Percentiles rank a stretch among this genome's conserved stretches.
These are phyloP conservation scores for Nestor notabilis DNA, from an alignment of 2,113 vertebrate genomes.

Conservation along the genomic window DNA sequence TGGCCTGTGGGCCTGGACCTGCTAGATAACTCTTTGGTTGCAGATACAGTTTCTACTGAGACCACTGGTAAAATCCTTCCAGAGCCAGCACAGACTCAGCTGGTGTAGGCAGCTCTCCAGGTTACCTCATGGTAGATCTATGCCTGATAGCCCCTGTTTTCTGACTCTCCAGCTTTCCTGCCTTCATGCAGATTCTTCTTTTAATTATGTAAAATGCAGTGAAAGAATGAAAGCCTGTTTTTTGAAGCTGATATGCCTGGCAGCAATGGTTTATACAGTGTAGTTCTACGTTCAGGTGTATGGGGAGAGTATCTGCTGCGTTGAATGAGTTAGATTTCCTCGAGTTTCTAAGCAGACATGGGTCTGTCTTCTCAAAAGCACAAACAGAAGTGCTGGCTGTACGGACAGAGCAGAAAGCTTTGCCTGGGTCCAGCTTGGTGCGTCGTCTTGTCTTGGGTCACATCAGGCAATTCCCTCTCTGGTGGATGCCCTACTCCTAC, in stretches of 20 bases:
- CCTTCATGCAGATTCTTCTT: background rate
- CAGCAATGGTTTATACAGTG: background rate
- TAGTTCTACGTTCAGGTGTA: background rate
- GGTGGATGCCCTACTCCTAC: background rate
- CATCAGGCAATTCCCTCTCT: rapidly evolving
- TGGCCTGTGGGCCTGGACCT: background rate
- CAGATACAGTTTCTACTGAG: background rate
- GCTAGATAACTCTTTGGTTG: background rate
- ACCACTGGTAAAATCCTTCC: background rate
- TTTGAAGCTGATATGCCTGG: background rate
- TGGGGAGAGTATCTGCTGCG: background rate
- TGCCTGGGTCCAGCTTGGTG: background rate
- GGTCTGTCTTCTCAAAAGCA: background rate
- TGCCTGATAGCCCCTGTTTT: background rate
- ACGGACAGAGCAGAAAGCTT: background rate
- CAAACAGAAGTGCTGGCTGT: background rate
- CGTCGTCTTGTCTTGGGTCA: background rate
- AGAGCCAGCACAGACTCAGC: background rate
- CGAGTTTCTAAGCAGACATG: background rate
- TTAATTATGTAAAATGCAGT: background rate
- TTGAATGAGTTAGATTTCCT: background rate
- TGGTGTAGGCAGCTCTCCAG: background rate
- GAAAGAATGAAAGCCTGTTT: background rate
- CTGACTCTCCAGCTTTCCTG: background rate
- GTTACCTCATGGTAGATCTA: rapidly evolving